These are phyloP conservation scores for Litocranius walleri DNA, from an alignment of 2,113 vertebrate species.

Conservation along the genomic window DNA sequence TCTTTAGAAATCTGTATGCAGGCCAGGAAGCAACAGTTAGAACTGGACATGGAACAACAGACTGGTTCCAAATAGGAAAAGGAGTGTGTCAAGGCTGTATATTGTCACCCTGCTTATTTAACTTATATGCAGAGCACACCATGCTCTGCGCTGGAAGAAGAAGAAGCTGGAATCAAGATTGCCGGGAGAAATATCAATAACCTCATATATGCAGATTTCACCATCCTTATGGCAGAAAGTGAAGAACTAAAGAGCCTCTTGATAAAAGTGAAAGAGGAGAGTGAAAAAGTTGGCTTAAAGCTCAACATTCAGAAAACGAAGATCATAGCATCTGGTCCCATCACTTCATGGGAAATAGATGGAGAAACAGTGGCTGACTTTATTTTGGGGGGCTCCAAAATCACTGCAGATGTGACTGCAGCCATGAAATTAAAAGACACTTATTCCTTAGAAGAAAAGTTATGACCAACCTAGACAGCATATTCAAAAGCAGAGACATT, in stretches of 20 bases:
- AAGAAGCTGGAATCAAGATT: neutral
- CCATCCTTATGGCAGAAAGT: neutral
- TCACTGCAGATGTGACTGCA: neutral
- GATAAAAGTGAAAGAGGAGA: neutral
- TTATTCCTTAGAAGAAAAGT: neutral
- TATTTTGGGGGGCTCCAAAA: neutral
- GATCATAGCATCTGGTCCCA: neutral
- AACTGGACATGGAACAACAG: neutral
- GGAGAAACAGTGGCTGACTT: neutral
- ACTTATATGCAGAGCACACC: neutral
- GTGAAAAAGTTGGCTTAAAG: neutral
- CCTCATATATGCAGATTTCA: neutral
- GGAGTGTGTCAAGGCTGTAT: neutral
- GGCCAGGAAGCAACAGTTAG: neutral
- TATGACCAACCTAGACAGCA: neutral
- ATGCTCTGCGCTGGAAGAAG: neutral
- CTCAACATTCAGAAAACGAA: neutral
- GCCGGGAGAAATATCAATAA: neutral
- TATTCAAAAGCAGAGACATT: neutral
- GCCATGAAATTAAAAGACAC: neutral
- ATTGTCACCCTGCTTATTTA: neutral
- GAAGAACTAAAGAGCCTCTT: neutral
- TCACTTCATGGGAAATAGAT: neutral
- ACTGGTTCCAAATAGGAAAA: neutral
- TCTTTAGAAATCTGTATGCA: neutral